Evolutionary conservation across 2,888 invertebrate species (phyloP), one percentile per base, ranked within the genome.

Genomic region (Drosophila percnosoma): DNA sequence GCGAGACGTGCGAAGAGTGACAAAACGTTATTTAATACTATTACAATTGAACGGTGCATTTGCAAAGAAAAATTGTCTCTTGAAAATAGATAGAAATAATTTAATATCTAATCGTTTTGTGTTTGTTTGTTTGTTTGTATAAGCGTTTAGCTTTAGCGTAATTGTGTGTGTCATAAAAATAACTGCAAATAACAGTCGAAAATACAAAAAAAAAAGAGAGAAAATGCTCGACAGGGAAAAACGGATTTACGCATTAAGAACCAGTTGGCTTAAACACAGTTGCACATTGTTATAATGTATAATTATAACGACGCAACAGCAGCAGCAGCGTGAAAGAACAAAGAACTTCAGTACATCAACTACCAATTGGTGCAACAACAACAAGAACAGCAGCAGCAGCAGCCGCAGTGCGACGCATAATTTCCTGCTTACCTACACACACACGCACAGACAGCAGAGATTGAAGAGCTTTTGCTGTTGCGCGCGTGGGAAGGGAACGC

Each of bases 171-270:
- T 24, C 38, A 61, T 67, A 54, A 59, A 65, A 71, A 68, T 38
- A 73, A 64, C 42, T 34, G 45, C 55, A 67, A 86, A 68, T 61
- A 71, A 71, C 45, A 68, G 82, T 65, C 52, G 59, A 68, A 80
- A 62, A 38, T 36, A 63, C 62, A 49, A 55, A 40, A 34, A 63
- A 68, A 68, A 42, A 65, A 51, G 60, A 68, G 69, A 69, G 61
- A 77, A 82, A 77, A 79, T 89, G 82, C 62, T 67, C 59, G 73
- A 87, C 63, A 80, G 62, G 52, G 75, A 77, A 87, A 87, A 89
- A 84, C 62, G 69, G 66, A 85, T 87, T 82, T 89, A 87, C 85
- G 89, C 89, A 89, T 85, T 89, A 88, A 70, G 55, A 76, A 81
- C 71, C 63, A 73, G 55, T 68, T 68, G 71, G 64, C 38, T 66